phyloP scores from a whole-genome alignment of 2,888 invertebrate genomes.

The Mythimna ferrago region DNA sequence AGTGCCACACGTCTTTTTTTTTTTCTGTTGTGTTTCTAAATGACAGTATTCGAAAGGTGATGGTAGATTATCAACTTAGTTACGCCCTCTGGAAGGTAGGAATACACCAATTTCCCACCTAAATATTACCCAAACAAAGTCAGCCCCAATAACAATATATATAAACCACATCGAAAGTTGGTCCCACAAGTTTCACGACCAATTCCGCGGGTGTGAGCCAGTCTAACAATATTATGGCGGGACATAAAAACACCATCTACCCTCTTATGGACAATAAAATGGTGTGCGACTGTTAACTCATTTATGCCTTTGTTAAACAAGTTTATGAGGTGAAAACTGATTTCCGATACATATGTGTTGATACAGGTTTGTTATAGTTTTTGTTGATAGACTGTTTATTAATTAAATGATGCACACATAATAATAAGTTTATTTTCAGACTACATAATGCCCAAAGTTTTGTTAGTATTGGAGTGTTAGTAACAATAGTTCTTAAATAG shows the following conservation, averaged over 20 bases:
- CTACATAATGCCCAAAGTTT: too few relatives aligned
- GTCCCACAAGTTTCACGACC: constrained; percentile 7
- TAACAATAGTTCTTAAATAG: too few relatives aligned
- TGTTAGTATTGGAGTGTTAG: too few relatives aligned
- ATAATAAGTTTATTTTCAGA: too few relatives aligned
- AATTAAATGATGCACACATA: too few relatives aligned
- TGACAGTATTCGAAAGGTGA: too few relatives aligned
- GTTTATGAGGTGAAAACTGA: constrained; percentile 45
- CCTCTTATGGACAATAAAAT: constrained; percentile 40
- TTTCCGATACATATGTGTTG: constrained; percentile 22
- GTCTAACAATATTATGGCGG: constrained; percentile 27
- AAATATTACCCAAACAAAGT: not conserved
- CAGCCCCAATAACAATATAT: not conserved
- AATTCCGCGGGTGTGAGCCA: not conserved
- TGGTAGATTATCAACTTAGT: too few relatives aligned
- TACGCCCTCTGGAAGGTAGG: too few relatives aligned
- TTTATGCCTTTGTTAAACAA: constrained; percentile 42
- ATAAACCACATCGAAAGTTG: constrained; percentile 23
- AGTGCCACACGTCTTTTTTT: too few relatives aligned
- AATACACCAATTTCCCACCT: too few relatives aligned
- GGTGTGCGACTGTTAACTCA: constrained; percentile 23
- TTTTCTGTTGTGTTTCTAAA: too few relatives aligned
- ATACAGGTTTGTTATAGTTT: not conserved
- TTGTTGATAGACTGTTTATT: not conserved
- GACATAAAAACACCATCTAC: constrained; percentile 37